Evolutionary conservation across 2,888 invertebrate genomes (phyloP).

Genomic region (Archips xylosteana): DNA sequence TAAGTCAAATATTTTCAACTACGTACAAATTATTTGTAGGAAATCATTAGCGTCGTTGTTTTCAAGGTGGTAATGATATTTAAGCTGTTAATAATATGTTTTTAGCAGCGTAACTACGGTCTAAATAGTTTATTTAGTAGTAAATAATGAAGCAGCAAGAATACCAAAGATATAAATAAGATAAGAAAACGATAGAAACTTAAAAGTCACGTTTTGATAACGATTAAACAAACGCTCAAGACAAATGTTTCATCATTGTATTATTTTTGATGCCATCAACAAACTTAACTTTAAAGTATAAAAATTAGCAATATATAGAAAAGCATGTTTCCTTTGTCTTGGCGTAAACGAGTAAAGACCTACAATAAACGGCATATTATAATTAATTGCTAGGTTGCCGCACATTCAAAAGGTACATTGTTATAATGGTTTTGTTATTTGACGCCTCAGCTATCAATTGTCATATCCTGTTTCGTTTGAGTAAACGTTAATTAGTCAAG

Average conservation of each 20-base stretch:
- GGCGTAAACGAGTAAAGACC: neutral
- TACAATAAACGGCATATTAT: neutral
- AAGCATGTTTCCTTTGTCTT: conserved; percentile 10
- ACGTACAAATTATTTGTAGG: neutral
- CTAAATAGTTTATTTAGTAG: neutral
- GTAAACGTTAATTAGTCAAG: neutral
- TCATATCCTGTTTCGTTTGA: conserved; percentile 2
- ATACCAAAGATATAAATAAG: neutral
- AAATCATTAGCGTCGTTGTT: too few species aligned
- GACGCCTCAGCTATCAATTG: neutral
- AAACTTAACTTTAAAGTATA: conserved; percentile 8
- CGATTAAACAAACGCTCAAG: conserved; percentile 10
- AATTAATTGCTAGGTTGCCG: neutral
- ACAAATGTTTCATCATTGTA: neutral
- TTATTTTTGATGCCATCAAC: conserved; percentile 12
- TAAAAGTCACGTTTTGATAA: conserved; percentile 15
- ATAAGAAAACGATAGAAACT: conserved; percentile 7
- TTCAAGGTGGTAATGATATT: too few species aligned
- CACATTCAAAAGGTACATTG: neutral
- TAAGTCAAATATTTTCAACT: neutral
- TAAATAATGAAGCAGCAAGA: neutral
- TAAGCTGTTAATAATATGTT: neutral
- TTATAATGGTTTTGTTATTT: neutral
- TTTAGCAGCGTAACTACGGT: neutral
- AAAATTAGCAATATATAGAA: conserved; percentile 3